These are phyloP conservation scores for Tachypleus tridentatus DNA, from an alignment of 1,140 invertebrate genomes.

Conservation along the genomic window DNA sequence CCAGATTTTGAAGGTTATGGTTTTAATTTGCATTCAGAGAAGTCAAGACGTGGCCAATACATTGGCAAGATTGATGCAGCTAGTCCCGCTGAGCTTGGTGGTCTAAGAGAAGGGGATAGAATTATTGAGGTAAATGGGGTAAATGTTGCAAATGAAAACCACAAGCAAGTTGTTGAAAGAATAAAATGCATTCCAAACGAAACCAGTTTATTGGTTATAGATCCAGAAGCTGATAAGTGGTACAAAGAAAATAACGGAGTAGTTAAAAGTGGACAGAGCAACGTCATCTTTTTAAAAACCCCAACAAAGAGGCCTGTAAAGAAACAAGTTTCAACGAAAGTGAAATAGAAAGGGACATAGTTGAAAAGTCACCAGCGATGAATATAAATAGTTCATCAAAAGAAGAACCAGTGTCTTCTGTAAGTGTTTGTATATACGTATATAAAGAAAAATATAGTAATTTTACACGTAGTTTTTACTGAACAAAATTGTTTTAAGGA, in stretches of 20 bases:
- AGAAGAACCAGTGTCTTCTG: too few species aligned
- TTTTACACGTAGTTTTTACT: too few species aligned
- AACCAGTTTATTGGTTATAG: slow-evolving; percentile 78
- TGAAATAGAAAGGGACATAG: too few species aligned
- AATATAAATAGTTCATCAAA: too few species aligned
- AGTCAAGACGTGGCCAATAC: slow-evolving; percentile 84
- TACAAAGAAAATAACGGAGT: slow-evolving; percentile 54
- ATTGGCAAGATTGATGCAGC: slow-evolving; percentile 93
- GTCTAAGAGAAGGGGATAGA: slow-evolving; percentile 78
- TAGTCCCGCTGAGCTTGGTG: slow-evolving; percentile 80
- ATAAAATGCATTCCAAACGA: slow-evolving; percentile 81
- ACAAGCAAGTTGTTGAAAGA: slow-evolving; percentile 72
- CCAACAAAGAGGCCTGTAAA: slow-evolving; percentile 22
- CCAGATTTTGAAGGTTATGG: slow-evolving; percentile 92
- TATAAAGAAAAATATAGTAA: too few species aligned
- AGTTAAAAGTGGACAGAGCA: slow-evolving; percentile 44
- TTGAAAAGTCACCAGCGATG: too few species aligned
- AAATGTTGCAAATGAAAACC: slow-evolving; percentile 82
- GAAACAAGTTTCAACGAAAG: too few species aligned
- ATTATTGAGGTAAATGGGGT: slow-evolving; percentile 91
- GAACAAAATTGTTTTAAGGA: too few species aligned
- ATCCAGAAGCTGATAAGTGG: slow-evolving; percentile 60
- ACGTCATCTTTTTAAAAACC: slow-evolving; percentile 36
- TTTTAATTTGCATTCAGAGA: slow-evolving; percentile 97
- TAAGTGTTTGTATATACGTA: too few species aligned